phyloP scores from a whole-genome alignment of 1,140 invertebrate genomes.

The Leptinotarsa undecemlineata region DNA sequence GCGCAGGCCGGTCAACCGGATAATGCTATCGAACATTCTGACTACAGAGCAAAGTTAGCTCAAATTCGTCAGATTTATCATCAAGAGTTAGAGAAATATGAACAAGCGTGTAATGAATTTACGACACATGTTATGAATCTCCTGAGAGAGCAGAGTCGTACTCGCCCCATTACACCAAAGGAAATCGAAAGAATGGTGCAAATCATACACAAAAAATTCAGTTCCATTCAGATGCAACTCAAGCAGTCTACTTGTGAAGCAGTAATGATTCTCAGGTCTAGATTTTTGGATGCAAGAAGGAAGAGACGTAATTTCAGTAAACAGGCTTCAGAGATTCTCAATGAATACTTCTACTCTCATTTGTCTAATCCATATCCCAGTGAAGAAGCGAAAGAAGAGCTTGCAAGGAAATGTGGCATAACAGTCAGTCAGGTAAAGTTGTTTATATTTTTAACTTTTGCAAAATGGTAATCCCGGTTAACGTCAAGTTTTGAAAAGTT shows the following conservation, averaged over 20 bases:
- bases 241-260: constrained; percentile 99
- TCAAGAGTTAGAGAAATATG: constrained; percentile 62
- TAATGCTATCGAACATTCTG: constrained; percentile 98
- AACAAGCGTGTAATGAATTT: constrained; percentile 99
- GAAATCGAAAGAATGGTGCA: constrained; percentile 99
- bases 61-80: constrained; percentile 99
- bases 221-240: constrained; percentile 98
- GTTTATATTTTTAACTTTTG: not conserved
- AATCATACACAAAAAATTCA: constrained; percentile 99
- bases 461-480: too few species aligned
- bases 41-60: constrained; percentile 98
- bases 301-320: constrained; percentile 99
- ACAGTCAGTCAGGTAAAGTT: constrained; percentile 81
- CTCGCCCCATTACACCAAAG: constrained; percentile 89
- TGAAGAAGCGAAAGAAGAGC: constrained; percentile 99
- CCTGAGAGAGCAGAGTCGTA: constrained; percentile 94
- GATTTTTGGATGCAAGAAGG: constrained; percentile 95
- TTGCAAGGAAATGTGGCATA: constrained; percentile 99
- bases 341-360: constrained; percentile 99
- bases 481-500: too few species aligned
- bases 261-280: constrained; percentile 96
- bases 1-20: constrained; percentile 80
- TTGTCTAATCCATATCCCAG: constrained; percentile 99
- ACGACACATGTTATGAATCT: constrained; percentile 99
- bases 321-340: constrained; percentile 98